Base-by-base conservation (phyloP, 2,113 vertebrate species). In the Abramis brama region DNA sequence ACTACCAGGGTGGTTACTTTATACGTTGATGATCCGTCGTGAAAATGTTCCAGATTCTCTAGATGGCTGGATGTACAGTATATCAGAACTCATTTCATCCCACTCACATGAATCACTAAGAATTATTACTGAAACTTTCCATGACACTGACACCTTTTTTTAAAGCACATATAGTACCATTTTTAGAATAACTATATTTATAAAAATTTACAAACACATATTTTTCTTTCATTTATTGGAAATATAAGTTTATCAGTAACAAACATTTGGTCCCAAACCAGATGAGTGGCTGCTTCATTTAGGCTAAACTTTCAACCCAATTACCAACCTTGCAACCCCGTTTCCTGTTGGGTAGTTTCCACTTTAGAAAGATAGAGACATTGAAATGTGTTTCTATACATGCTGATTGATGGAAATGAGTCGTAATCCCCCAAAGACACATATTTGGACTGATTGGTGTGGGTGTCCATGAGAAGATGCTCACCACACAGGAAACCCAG, bases 391-490 rank as follows among this genome's bases (percentile, higher is more conserved):
- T 83, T 84, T 25, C 39, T 64, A 47, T 47, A 70, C 36, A 83
- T 39, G 47, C 17, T 45, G 4, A 47, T 62, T 68, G 57, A 64
- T 27, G 45, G 43, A 70, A 60, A 15, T 85, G 47, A 50, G 10
- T 43, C 30, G 57, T 71, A 60, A 52, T 4, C 71, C 36, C 27
- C 57, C n/a, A 83, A 76, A 68, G 21, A 68, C 19, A 79, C 79
- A 83, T 64, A 71, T 33, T 57, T 75, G 79, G 25, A 84, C 83
- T 84, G 85, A 90, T 81, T 86, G 85, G 85, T 88, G 21, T 78
- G 86, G 85, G 90, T 89, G 91, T 88, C 88, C 76, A 47, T 90
- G 83, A 90, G 88, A 92, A 88, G 84, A 82, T 91, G 75, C 89
- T 79, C 89, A 71, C 87, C 84, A 84, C 87, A 87, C 90, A 87